Conservation (phyloP, 2,888 invertebrate species). For the Aporophyla lueneburgensis region DNA sequence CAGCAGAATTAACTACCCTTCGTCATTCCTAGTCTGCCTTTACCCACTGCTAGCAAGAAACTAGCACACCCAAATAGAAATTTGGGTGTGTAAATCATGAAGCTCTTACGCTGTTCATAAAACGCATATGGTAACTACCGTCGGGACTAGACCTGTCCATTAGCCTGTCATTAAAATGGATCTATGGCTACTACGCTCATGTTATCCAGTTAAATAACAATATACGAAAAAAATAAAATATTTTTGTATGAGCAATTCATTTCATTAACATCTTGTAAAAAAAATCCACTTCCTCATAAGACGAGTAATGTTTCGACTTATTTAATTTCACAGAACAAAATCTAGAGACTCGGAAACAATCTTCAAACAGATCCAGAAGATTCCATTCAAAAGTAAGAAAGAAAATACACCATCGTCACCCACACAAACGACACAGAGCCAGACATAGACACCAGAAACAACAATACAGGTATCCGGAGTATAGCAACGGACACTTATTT, state of each 20-base stretch:
- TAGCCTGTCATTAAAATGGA: background rate
- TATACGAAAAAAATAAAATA: too few species aligned
- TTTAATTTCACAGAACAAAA: background rate
- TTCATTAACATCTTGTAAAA: too few species aligned
- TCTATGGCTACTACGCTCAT: too few species aligned
- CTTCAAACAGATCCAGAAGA: background rate
- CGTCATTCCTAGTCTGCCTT: background rate
- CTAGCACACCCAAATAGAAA: too few species aligned
- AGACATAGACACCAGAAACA: background rate
- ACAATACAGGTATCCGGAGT: background rate
- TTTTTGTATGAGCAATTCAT: too few species aligned
- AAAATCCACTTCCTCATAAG: too few species aligned
- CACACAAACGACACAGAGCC: background rate
- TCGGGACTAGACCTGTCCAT: too few species aligned
- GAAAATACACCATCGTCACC: background rate
- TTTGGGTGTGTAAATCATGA: too few species aligned
- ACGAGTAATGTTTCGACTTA: background rate
- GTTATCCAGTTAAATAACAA: too few species aligned
- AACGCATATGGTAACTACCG: background rate
- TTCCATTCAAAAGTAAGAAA: background rate
- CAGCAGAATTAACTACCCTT: background rate
- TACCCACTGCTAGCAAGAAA: too few species aligned
- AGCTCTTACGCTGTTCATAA: background rate
- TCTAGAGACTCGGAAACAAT: accelerated
- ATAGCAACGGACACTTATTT: background rate